These are phyloP conservation scores for Patagioenas fasciata DNA, from an alignment of 2,113 vertebrate genomes.

Conservation along the genomic window DNA sequence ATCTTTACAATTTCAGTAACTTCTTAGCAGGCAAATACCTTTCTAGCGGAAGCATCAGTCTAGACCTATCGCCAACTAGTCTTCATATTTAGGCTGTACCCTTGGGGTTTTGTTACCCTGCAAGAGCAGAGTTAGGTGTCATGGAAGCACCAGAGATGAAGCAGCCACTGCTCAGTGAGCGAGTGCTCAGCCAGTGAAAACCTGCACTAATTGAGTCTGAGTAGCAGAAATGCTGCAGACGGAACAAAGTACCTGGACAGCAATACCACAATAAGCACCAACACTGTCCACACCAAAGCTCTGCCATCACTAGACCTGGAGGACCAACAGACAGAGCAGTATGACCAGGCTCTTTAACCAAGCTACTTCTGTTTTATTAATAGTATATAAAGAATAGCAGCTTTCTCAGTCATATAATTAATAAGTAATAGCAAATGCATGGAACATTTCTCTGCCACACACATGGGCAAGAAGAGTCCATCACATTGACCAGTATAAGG, in stretches of 20 bases:
- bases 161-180: background rate
- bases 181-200: background rate
- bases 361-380: background rate
- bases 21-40: background rate
- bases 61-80: background rate
- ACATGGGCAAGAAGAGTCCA: background rate
- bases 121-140: background rate
- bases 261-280: background rate
- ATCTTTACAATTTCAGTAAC: background rate
- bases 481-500: background rate
- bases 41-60: background rate
- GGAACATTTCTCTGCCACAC: background rate
- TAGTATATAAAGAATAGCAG: background rate
- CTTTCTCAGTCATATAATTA: background rate
- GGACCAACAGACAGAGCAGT: background rate
- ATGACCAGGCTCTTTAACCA: background rate
- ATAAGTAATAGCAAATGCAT: background rate
- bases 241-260: background rate
- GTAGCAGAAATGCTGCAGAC: background rate
- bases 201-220: background rate
- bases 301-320: background rate
- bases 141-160: background rate
- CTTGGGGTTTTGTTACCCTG: background rate
- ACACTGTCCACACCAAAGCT: rapidly evolving
- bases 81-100: background rate